Base-by-base conservation (phyloP, 1,140 invertebrate species). In the Neuroterus valhalla region DNA sequence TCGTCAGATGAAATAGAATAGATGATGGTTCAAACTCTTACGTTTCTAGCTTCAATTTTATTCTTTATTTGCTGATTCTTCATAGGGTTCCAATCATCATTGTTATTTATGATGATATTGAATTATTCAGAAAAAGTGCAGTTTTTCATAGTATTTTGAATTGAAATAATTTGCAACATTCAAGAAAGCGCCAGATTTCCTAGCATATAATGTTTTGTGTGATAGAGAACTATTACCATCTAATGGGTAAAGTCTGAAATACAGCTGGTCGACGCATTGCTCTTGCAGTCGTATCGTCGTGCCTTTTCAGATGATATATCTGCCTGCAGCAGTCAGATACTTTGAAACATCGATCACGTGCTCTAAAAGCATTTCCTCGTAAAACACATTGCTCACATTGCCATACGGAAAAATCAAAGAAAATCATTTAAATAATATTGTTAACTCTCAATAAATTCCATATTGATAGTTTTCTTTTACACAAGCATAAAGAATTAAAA, bases 261-360 rank as follows among this genome's bases (percentile, higher is more conserved):
- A 62, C 55, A 62, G 21, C 55, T 62, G 55, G 55, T 62, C 55
- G 55, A 62, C 55, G 55, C 55, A 62, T 62, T 62, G 55, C 55
- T 62, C 55, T 62, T 26, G 31, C 55, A 62, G 55, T 38, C 26
- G 31, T 62, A 62, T 38, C 55, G 31, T 62, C 55, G 31, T 62
- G n/a, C 55, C 26, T 62, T 62, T 38, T 62, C 55, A 23, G 26
- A 62, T 62, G 55, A 62, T 62, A 38, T 62, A 62, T 62, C 55
- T 62, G 26, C 12, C 55, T 62, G 23, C 14, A 23, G 26, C 26
- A 62, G 23, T 62, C 55, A 38, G 55, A 62, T 62, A 62, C 12
- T 38, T 62, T 62, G 14, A 62, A 62, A 62, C 55, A 62, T 62
- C 55, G 55, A 62, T 62, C 55, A 62, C 55, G 55, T 62, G 31